Conservation (phyloP, 2,113 vertebrate genomes). For the Mirounga angustirostris region DNA sequence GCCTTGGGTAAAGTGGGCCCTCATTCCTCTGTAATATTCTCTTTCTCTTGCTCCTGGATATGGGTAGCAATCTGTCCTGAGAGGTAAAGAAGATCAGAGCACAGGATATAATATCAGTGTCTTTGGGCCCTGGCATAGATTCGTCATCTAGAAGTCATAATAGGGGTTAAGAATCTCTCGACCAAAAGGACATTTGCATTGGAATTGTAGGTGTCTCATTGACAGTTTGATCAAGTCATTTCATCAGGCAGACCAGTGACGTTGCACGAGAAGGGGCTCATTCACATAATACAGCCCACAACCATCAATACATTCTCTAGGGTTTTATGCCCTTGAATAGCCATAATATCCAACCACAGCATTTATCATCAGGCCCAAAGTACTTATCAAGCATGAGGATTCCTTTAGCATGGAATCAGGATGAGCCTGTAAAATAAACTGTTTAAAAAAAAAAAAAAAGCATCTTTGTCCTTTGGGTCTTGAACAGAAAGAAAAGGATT, state of each 20-base stretch:
- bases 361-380: slow-evolving; percentile 74
- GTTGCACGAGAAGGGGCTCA: not conserved
- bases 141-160: not conserved
- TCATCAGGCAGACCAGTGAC: slow-evolving; percentile 25
- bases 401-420: slow-evolving; percentile 52
- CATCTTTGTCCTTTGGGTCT: not conserved
- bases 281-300: not conserved
- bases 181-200: not conserved
- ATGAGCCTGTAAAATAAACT: slow-evolving; percentile 31
- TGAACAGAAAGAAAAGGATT: not conserved
- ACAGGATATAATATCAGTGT: not conserved
- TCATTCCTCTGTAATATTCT: not conserved
- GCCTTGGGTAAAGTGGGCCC: not conserved
- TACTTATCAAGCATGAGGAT: slow-evolving; percentile 15
- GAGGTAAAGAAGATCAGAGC: not conserved
- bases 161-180: slow-evolving; percentile 32
- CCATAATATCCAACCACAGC: slow-evolving; percentile 59
- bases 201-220: not conserved
- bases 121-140: not conserved
- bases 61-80: not conserved
- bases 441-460: not conserved
- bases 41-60: not conserved
- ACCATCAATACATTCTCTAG: slow-evolving; percentile 21
- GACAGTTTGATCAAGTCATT: slow-evolving; percentile 58
- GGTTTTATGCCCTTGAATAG: slow-evolving; percentile 47